These are phyloP conservation scores for Podarcis siculus DNA, from an alignment of 2,797 vertebrate species.

Conservation along the genomic window DNA sequence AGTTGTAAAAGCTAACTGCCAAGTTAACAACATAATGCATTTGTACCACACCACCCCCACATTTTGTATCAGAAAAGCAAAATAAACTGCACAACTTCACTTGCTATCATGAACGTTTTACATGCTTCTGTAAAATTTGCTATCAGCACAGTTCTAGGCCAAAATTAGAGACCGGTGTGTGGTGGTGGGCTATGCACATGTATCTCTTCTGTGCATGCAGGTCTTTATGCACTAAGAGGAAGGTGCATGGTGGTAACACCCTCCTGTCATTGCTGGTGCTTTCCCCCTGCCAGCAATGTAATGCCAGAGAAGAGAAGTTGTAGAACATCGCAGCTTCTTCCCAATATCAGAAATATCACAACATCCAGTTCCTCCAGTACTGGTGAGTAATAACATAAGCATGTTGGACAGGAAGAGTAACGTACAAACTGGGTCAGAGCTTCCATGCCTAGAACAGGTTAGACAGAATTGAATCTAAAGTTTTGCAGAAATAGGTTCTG, in stretches of 20 bases:
- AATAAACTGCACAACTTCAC: not conserved
- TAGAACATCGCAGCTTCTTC: not conserved
- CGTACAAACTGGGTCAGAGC: not conserved
- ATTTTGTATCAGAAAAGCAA: not conserved
- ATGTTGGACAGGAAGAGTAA: not conserved
- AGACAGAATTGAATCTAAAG: not conserved
- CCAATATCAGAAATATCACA: not conserved
- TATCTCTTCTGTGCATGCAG: not conserved
- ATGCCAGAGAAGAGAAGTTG: not conserved
- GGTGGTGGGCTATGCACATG: not conserved
- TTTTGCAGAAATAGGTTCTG: not conserved
- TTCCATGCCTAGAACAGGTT: not conserved
- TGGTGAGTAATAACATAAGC: not conserved
- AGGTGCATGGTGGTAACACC: not conserved
- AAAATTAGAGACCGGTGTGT: not conserved
- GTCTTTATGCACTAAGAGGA: not conserved
- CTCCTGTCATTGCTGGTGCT: not conserved
- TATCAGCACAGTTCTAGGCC: not conserved
- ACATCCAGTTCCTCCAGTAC: not conserved
- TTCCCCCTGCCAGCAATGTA: not conserved
- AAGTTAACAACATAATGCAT: not conserved
- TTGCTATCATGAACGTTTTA: not conserved
- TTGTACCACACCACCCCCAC: too few relatives aligned
- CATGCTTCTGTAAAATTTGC: not conserved
- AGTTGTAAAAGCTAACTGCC: not conserved